phyloP scores from a whole-genome alignment of 2,888 invertebrate genomes.

The Celastrina argiolus region DNA sequence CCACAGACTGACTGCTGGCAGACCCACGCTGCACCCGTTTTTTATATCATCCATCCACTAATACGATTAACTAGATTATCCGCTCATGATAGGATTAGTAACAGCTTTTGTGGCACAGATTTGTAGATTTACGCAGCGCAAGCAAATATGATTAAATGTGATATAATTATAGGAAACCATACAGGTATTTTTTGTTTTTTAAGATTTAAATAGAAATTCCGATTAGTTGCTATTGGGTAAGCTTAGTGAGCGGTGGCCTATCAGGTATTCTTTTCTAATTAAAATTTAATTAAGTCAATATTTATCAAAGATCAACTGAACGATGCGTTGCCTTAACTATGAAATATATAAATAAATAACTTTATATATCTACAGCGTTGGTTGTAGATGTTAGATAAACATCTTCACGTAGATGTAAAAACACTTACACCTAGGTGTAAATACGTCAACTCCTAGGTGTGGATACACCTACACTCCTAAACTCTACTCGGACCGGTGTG shows the following conservation, averaged over 20 bases:
- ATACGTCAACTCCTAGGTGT: too few species aligned
- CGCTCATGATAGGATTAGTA: slow-evolving; percentile 67
- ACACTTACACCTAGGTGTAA: too few species aligned
- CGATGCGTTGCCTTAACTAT: too few species aligned
- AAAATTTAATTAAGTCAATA: not conserved
- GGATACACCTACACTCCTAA: too few species aligned
- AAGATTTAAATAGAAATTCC: slow-evolving; percentile 21
- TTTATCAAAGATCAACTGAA: too few species aligned
- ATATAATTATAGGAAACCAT: slow-evolving; percentile 41
- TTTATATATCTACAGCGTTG: too few species aligned
- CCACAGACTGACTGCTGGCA: slow-evolving; percentile 71
- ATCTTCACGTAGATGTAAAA: too few species aligned
- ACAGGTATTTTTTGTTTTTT: slow-evolving; percentile 34
- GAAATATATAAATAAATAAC: too few species aligned
- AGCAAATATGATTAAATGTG: slow-evolving; percentile 34
- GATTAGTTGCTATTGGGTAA: not conserved
- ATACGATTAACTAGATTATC: slow-evolving; percentile 67
- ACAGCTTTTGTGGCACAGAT: slow-evolving; percentile 60
- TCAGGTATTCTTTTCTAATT: not conserved
- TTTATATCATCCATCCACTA: slow-evolving; percentile 61
- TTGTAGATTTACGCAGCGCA: slow-evolving; percentile 47
- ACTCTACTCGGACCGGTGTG: too few species aligned
- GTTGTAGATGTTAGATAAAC: too few species aligned
- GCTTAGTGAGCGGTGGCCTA: not conserved
- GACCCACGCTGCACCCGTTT: slow-evolving; percentile 32